Evolutionary conservation across 2,888 invertebrate species (phyloP).

Genomic region (Hipparchia sbordonii): DNA sequence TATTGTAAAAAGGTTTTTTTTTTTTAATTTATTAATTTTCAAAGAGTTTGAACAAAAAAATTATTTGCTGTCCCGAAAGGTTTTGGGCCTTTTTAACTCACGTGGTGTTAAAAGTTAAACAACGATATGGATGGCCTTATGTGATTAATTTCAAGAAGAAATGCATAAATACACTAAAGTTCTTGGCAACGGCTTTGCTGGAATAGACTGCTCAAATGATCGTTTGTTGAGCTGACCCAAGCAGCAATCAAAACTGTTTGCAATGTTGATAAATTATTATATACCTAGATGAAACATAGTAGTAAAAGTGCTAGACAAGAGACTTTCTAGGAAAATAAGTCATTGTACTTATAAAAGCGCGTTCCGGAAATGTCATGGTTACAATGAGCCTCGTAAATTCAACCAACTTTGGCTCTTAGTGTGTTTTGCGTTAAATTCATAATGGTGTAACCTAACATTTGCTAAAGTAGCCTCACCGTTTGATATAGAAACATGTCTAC

Average conservation of each 20-base stretch:
- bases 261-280: background rate
- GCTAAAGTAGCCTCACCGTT: slow-evolving; percentile 21
- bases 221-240: background rate
- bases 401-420: slow-evolving; percentile 14
- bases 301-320: slow-evolving; percentile 18
- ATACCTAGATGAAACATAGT: slow-evolving; percentile 3
- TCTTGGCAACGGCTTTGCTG: background rate
- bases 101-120: too few relatives aligned
- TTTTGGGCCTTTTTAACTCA: too few relatives aligned
- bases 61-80: too few relatives aligned
- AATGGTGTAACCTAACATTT: slow-evolving; percentile 11
- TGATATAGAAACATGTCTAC: slow-evolving; percentile 21
- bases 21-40: too few relatives aligned
- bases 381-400: slow-evolving; percentile 27
- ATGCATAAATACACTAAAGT: background rate
- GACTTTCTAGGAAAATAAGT: slow-evolving; percentile 36
- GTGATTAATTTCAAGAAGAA: background rate
- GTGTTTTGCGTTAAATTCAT: background rate
- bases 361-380: slow-evolving; percentile 33
- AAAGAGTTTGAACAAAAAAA: too few relatives aligned
- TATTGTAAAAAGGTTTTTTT: background rate
- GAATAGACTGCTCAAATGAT: background rate
- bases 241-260: background rate
- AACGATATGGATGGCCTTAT: background rate
- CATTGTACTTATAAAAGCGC: slow-evolving; percentile 35